Conservation (phyloP, 2,797 vertebrate genomes). For the Pipistrellus nathusii region DNA sequence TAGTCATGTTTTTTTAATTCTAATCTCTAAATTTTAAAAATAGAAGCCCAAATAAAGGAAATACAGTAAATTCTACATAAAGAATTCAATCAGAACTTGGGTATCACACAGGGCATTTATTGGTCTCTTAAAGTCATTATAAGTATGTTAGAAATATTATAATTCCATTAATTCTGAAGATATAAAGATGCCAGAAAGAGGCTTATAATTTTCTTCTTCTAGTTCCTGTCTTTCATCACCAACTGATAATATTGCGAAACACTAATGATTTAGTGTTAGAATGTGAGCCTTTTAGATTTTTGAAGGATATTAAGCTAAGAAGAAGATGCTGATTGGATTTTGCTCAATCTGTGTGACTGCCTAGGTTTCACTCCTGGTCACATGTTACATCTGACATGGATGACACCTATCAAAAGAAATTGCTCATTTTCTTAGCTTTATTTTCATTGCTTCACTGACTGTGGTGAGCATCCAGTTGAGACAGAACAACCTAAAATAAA, state of each 20-base stretch:
- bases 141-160: background rate
- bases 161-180: background rate
- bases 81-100: background rate
- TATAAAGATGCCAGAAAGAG: background rate
- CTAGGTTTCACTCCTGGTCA: background rate
- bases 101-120: background rate
- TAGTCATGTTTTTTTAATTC: background rate
- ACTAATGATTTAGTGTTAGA: background rate
- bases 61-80: background rate
- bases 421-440: conserved; percentile 44
- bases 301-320: background rate
- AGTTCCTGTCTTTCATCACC: conserved; percentile 1
- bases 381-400: background rate
- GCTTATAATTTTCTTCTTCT: background rate
- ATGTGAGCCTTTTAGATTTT: background rate
- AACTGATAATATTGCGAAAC: background rate
- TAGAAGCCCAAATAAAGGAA: background rate
- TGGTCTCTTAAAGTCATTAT: background rate
- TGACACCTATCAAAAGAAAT: conserved; percentile 33
- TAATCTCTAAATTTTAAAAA: conserved; percentile 29
- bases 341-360: background rate
- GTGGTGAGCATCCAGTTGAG: conserved; percentile 2
- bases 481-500: conserved; percentile 8
- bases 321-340: background rate
- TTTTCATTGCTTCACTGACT: conserved; percentile 54